Conservation (phyloP, 2,113 vertebrate genomes). For the Penelope pileata region DNA sequence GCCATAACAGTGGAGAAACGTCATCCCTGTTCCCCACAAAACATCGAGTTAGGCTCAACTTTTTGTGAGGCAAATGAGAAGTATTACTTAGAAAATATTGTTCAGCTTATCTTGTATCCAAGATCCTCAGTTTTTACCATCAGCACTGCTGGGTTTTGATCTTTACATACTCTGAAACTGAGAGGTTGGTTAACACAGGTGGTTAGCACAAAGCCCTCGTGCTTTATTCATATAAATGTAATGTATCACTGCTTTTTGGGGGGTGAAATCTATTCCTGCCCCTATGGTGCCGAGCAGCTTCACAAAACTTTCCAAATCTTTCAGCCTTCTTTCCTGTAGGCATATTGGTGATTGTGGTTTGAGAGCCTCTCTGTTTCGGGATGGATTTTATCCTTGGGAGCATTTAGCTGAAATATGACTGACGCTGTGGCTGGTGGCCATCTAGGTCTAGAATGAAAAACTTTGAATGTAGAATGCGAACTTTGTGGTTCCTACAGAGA, state of each 20-base stretch:
- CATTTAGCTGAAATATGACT: background rate
- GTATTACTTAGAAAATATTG: background rate
- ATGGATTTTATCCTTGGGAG: background rate
- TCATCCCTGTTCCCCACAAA: background rate
- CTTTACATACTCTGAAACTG: background rate
- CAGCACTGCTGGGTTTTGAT: background rate
- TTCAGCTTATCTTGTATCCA: background rate
- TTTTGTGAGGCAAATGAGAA: background rate
- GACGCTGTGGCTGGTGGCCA: background rate
- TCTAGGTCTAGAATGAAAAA: background rate
- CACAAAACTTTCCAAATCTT: background rate
- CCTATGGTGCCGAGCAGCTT: background rate
- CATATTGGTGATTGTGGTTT: background rate
- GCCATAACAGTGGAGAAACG: background rate
- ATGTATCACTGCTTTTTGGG: background rate
- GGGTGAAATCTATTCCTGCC: background rate
- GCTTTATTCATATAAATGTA: background rate
- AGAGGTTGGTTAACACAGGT: background rate
- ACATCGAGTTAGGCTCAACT: background rate
- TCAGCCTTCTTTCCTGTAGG: background rate
- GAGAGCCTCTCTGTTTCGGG: background rate
- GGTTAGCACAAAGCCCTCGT: background rate
- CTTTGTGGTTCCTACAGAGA: background rate
- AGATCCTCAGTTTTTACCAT: background rate
- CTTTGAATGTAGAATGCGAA: too few relatives aligned